Base-by-base conservation (phyloP, 2,797 vertebrate species). In the Pelochelys cantorii region DNA sequence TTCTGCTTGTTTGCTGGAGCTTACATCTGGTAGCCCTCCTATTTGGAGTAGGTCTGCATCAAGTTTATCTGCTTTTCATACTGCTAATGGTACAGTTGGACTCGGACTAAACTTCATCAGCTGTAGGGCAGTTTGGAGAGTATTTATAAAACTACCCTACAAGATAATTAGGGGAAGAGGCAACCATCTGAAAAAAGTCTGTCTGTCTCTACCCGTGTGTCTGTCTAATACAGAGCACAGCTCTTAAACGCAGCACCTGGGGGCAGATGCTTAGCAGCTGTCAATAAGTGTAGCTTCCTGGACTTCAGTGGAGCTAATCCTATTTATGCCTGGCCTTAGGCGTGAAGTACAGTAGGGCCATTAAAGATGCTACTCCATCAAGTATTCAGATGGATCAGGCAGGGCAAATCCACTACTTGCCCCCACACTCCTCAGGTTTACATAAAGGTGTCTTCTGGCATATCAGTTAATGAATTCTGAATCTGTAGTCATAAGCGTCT, bases 201-300 rank as follows among this genome's bases (percentile, higher is more conserved):
- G 48, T 34, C 20, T 56, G 20, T 80, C 74, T 60, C 31, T 52
- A 29, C 74, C 25, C 25, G 42, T 29, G 17, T 22, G 65, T 68
- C 3, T 18, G 7, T 34, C 9, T 71, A 20, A 11, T 71, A 22
- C 34, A 48, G 57, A 20, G 52, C 87, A 74, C 62, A 9, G 62
- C 56, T 89, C 68, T 86, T 71, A 86, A 59, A 23, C 4, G 23
- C 85, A 88, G 84, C 87, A 60, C 12, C 42, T 68, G n/a, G 84
- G 89, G 87, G 68, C 27, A 5, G 88, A 88, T 77, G 84, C 88
- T 91, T 88, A 53, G 83, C 89, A 87, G 90, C 81, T 93, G 55
- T 71, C 71, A 92, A 0, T 6, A 88, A 87, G 83, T 48, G 22
- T 22, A 91, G 0, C 0, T 79, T 88, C 65, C 17, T 42, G 75